phyloP scores from a whole-genome alignment of 2,888 invertebrate genomes.

The Himalopsyche japonica region DNA sequence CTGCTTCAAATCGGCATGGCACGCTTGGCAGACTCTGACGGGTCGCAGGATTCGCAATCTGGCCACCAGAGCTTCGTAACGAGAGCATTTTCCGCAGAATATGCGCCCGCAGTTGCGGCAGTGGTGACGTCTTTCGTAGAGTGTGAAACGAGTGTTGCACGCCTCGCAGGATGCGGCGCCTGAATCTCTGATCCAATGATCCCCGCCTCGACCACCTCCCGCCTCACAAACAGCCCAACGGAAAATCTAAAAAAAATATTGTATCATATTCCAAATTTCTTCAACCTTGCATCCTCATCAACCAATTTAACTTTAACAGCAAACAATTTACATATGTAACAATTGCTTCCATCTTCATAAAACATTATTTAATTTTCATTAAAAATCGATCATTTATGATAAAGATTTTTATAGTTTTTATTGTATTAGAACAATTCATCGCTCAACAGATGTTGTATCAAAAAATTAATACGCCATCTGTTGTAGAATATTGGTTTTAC shows the following conservation, averaged over 20 bases:
- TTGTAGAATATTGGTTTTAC: too few species aligned
- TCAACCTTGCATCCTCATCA: too few species aligned
- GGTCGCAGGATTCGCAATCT: constrained; percentile 90
- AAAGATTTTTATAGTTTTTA: too few species aligned
- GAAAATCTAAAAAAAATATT: constrained; percentile 65
- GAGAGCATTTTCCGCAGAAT: constrained; percentile 96
- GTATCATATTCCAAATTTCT: too few species aligned
- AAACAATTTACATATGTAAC: too few species aligned
- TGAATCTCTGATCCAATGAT: constrained; percentile 97
- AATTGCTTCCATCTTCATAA: too few species aligned
- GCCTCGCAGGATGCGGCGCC: constrained; percentile 89
- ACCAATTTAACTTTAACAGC: too few species aligned
- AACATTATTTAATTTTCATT: too few species aligned
- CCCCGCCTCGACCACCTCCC: constrained; percentile 82
- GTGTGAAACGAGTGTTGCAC: constrained; percentile 79
- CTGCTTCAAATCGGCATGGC: constrained; percentile 66
- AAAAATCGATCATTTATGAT: too few species aligned
- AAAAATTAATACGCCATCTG: too few species aligned
- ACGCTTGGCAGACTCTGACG: constrained; percentile 93
- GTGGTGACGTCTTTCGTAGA: constrained; percentile 94
- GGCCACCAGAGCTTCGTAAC: constrained; percentile 95
- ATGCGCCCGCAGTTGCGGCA: constrained; percentile 97
- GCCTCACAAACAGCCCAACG: constrained; percentile 76
- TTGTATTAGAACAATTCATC: too few species aligned
- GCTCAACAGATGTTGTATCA: too few species aligned